Conservation (phyloP, 2,888 invertebrate genomes). For the Andricus quercusramuli region DNA sequence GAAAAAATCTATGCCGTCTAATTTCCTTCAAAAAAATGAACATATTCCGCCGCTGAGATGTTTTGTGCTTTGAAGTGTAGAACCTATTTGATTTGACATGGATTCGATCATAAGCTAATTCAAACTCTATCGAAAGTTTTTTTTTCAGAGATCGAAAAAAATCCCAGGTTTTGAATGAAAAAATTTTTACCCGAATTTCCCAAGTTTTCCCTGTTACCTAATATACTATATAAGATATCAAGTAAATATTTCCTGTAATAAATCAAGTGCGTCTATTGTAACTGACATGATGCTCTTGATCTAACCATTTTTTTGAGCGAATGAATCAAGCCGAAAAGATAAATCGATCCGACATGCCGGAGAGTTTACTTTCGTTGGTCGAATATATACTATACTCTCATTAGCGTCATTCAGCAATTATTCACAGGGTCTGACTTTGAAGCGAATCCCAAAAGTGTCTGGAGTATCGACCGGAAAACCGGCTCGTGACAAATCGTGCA, state of each 20-base stretch:
- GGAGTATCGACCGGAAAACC: slow-evolving; percentile 62
- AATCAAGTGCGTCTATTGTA: not conserved
- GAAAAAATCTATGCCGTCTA: no score
- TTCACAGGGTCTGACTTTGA: slow-evolving; percentile 70
- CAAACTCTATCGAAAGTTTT: no score
- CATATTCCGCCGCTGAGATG: no score
- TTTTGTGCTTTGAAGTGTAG: no score
- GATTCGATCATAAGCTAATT: no score
- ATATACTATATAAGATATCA: not conserved
- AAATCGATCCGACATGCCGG: slow-evolving; percentile 38
- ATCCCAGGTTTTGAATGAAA: no score
- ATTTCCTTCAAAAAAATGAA: no score
- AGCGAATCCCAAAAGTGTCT: slow-evolving; percentile 59
- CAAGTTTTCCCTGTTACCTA: no score
- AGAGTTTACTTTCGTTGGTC: slow-evolving; percentile 51
- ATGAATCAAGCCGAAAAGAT: slow-evolving; percentile 21
- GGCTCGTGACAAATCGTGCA: slow-evolving; percentile 73
- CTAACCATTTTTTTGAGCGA: slow-evolving; percentile 22
- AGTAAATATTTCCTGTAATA: not conserved
- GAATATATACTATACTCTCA: slow-evolving; percentile 71
- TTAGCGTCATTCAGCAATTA: slow-evolving; percentile 76
- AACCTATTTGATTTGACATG: no score
- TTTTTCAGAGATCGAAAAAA: no score
- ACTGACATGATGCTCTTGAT: slow-evolving; percentile 25
- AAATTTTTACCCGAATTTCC: no score